Base-by-base conservation (phyloP, 1,140 invertebrate species). In the Drosophila nannoptera region DNA sequence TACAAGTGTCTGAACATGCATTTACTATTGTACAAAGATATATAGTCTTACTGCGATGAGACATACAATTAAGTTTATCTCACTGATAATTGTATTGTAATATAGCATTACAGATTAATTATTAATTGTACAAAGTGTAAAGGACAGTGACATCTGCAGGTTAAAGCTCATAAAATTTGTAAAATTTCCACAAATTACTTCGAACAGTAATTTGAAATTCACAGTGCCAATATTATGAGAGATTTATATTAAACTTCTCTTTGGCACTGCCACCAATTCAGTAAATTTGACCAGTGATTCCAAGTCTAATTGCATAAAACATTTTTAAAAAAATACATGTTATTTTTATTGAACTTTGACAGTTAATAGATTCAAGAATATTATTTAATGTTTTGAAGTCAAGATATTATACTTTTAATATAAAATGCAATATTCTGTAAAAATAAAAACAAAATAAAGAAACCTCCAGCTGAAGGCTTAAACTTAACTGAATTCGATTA, bases 171-270 rank as follows among this genome's bases (percentile, higher is more conserved):
- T 65, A 46, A 70, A 62, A 69, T 22, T 58, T 54, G 61, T 58
- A 45, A 71, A 81, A 65, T 43, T 40, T 35, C 52, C 40, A 52
- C 22, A 54, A 61, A 69, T 50, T 59, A 49, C 36, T 49, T 29
- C 58, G 14, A n/a, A 31, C 12, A 53, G 67, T 60, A 72, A 64
- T 71, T 59, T 60, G 70, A 40, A 50, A 38, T 14, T 43, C 46
- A 31, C 40, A 6, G 32, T 54, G 59, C 60, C 55, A 59, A 64
- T 68, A 77, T 32, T 82, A n/a, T 69, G 72, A 86, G 86, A 87
- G 78, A 88, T 87, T 87, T 87, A 87, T 88, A 87, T 87, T 87
- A 87, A 87, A 87, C 80, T 87, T 87, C 84, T 87, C 77, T 74
- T 69, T 87, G 67, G 68, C 53, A 38, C 32, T 56, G 36, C 36